These are phyloP conservation scores for Alosa alosa DNA, from an alignment of 2,113 vertebrate species.

Conservation along the genomic window DNA sequence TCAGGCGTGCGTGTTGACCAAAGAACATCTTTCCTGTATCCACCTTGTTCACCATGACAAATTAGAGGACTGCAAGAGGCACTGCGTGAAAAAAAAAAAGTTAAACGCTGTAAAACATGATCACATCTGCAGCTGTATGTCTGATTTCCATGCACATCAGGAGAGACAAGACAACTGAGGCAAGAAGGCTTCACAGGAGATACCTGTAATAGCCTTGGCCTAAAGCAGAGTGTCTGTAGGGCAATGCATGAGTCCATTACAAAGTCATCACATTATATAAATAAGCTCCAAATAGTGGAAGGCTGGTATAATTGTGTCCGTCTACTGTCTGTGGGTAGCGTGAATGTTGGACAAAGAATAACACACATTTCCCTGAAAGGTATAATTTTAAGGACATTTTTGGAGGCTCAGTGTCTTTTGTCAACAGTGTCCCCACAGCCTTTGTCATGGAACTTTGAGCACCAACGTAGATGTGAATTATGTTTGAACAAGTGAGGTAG, in stretches of 20 bases:
- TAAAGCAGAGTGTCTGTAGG: not conserved
- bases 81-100: conserved; percentile 9
- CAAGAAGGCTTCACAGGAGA: not conserved
- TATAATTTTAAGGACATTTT: conserved; percentile 13
- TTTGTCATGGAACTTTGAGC: conserved; percentile 1
- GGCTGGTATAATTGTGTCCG: conserved; percentile 53
- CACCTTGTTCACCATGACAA: conserved; percentile 24
- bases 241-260: conserved; percentile 14
- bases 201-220: not conserved
- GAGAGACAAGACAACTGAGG: not conserved
- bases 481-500: not conserved
- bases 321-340: conserved; percentile 32
- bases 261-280: conserved; percentile 33
- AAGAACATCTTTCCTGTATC: conserved; percentile 21
- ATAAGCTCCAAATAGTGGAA: conserved; percentile 41
- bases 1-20: conserved; percentile 22
- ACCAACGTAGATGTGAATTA: not conserved
- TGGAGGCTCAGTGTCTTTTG: not conserved
- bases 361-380: conserved; percentile 2
- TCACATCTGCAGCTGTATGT: not conserved
- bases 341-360: conserved; percentile 16
- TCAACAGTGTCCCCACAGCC: conserved; percentile 12
- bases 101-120: not conserved
- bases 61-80: conserved; percentile 33
- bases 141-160: not conserved